A percentile compares a stretch with the other conserved stretches of the same genome.
phyloP scores from a whole-genome alignment of 2,797 vertebrate species.

The Enteromius argenteus region DNA sequence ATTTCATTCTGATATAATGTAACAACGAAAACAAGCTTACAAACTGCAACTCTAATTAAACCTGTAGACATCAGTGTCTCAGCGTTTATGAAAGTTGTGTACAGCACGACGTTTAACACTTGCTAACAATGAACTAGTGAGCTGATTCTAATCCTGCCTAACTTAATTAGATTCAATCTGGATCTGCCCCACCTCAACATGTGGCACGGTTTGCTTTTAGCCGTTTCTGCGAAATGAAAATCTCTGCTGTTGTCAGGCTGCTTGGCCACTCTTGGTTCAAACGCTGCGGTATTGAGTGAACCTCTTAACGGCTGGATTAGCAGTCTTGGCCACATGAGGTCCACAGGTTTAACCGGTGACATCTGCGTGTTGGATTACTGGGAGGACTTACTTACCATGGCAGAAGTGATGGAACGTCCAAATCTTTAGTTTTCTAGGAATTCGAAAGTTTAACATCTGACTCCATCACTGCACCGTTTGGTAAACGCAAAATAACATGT shows the following conservation, averaged over 20 bases:
- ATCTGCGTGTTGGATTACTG: conserved; percentile 79
- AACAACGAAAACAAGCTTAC: neutral
- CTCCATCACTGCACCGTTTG: neutral
- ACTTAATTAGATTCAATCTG: conserved; percentile 53
- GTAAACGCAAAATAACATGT: neutral
- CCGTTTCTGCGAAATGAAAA: conserved; percentile 62
- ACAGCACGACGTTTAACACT: conserved; percentile 24
- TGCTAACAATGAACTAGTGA: conserved; percentile 48
- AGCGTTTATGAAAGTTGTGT: neutral
- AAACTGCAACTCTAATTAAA: neutral
- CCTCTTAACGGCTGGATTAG: conserved; percentile 70
- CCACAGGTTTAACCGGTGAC: conserved; percentile 73
- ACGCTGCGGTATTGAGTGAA: conserved; percentile 62
- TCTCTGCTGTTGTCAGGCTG: conserved; percentile 53
- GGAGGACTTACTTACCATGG: conserved; percentile 69
- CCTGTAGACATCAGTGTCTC: neutral
- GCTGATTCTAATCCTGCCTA: conserved; percentile 54
- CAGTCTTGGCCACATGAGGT: conserved; percentile 58
- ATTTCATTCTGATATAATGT: too few species aligned
- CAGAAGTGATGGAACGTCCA: conserved; percentile 68
- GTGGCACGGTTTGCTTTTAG: conserved; percentile 46
- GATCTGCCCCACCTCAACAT: conserved; percentile 45
- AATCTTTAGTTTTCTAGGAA: conserved; percentile 22
- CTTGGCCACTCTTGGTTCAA: conserved; percentile 28
- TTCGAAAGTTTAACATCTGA: conserved; percentile 21